phyloP scores from a whole-genome alignment of 1,140 invertebrate genomes.

The Hestina assimilis region DNA sequence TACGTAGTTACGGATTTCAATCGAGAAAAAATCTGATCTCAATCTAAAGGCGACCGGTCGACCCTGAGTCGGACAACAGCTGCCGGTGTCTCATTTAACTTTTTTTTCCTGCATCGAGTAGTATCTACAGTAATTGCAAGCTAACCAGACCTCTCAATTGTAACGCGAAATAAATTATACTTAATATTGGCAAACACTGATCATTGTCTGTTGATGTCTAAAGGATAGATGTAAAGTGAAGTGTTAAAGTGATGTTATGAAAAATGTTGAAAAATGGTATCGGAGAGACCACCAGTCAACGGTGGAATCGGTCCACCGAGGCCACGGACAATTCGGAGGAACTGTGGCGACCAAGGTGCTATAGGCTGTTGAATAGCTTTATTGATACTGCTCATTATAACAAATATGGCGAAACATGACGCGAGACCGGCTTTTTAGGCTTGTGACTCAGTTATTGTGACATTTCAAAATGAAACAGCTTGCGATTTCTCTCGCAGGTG shows the following conservation, averaged over 20 bases:
- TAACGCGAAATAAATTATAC: not conserved
- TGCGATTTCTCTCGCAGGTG: constrained; percentile 18
- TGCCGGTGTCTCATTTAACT: constrained; percentile 36
- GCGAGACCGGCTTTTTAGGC: constrained; percentile 19
- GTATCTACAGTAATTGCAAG: constrained; percentile 27
- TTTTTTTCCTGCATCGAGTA: constrained; percentile 44
- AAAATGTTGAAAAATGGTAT: constrained; percentile 73
- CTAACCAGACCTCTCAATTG: constrained; percentile 29
- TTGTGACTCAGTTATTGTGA: constrained; percentile 39
- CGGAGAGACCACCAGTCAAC: constrained; percentile 58
- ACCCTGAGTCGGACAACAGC: constrained; percentile 62
- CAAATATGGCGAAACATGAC: constrained; percentile 32
- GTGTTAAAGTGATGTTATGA: constrained; percentile 44
- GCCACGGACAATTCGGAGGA: constrained; percentile 67
- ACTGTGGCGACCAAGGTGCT: constrained; percentile 77
- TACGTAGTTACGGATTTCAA: not conserved
- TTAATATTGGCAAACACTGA: constrained; percentile 19
- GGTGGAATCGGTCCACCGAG: constrained; percentile 55
- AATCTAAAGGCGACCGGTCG: constrained; percentile 46
- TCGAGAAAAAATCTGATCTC: constrained; percentile 39
- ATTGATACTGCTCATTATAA: constrained; percentile 17
- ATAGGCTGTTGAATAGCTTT: constrained; percentile 34
- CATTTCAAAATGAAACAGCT: constrained; percentile 19
- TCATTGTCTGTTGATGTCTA: constrained; percentile 18
- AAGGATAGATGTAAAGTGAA: constrained; percentile 29